phyloP scores from a whole-genome alignment of 2,797 vertebrate genomes.

The Sphenopsis melanotis region DNA sequence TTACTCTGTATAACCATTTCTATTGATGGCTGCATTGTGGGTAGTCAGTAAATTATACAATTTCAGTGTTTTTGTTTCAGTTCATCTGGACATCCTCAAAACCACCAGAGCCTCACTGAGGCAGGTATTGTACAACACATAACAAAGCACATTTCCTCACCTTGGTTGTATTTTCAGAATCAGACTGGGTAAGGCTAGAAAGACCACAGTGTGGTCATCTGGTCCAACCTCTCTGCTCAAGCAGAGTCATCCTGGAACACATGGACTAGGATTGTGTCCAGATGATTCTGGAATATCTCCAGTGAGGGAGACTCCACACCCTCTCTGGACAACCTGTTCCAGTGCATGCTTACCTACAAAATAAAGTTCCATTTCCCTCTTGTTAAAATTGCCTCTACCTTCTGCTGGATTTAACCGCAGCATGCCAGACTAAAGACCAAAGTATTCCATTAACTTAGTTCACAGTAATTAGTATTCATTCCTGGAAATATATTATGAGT shows the following conservation, averaged over 20 bases:
- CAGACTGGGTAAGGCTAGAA: neutral
- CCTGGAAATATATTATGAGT: neutral
- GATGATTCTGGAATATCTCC: neutral
- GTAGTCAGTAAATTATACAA: neutral
- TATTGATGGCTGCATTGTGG: neutral
- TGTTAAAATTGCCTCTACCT: neutral
- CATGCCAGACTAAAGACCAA: neutral
- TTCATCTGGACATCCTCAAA: neutral
- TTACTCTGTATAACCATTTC: neutral
- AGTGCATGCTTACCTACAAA: fast-evolving
- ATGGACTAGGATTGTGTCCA: neutral
- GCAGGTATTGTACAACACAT: neutral
- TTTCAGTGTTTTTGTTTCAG: neutral
- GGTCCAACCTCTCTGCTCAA: neutral
- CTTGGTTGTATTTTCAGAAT: neutral
- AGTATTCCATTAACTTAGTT: neutral
- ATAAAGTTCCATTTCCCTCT: neutral
- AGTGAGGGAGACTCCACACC: neutral
- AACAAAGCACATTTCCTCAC: neutral
- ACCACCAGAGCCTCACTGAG: neutral
- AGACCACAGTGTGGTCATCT: neutral
- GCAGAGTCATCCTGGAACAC: neutral
- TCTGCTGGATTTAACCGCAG: neutral
- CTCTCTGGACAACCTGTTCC: neutral
- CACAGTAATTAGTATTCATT: neutral